Base-by-base conservation (phyloP, 2,888 invertebrate species). In the Oligia latruncula region DNA sequence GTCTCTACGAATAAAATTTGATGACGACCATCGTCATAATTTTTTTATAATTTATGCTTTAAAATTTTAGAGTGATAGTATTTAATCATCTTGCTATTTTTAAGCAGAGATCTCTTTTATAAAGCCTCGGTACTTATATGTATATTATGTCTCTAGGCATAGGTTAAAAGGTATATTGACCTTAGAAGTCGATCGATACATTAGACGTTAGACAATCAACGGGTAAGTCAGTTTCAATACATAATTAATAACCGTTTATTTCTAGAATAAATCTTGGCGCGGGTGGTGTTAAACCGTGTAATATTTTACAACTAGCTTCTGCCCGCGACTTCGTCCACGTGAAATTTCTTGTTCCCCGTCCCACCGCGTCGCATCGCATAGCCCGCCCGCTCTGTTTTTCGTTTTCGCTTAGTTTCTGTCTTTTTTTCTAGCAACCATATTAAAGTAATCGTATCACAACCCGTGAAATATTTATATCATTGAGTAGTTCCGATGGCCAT, bases 121-220 rank as follows among this genome's bases (percentile, higher is more conserved):
- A 43, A 43, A 43, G 9, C 43, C 43, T 43, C 1, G 43, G 43
- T 43, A 43, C 43, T 43, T 43, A 43, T 43, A 8, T 72, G 29
- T 29, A 29, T 29, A 73, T 46, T 58, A 46, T 62, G 29, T 62
- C 29, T 62, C 15, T 20, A 20, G 29, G 8, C 9, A 5, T 40
- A 52, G n/a, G 62, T 62, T 49, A 43, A 55, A 13, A 73, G 1
- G 74, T 46, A 46, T n/a, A 49, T 13, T 78, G 6, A 79, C 43
- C 64, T 23, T 65, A 17, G 43, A 78, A 46, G 65, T 62, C 15
- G 40, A 77, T 77, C 29, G 11, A 74, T 46, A 77, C 3, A 77
- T 55, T 64, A 43, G 6, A 29, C 62, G 6, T 64, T 23, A 43
- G 20, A 35, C 65, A 17, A 35, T 62, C n/a, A 49, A 52, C 6